Percentiles rank a stretch among this genome's conserved stretches.
These are phyloP conservation scores for Aviceda subcristata DNA, from an alignment of 2,113 vertebrate genomes.

Conservation along the genomic window DNA sequence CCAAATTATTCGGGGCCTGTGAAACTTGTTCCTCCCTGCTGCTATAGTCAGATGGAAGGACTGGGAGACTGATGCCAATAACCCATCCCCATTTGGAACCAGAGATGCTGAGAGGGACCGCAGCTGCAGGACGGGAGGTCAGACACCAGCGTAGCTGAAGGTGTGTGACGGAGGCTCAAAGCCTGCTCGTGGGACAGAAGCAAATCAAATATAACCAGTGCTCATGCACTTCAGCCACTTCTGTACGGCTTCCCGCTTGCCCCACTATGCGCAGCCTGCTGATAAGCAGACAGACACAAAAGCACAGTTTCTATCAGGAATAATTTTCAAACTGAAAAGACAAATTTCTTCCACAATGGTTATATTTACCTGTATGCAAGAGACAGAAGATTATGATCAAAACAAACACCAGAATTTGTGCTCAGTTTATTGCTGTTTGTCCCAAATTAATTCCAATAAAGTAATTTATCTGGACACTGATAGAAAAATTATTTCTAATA, in stretches of 20 bases:
- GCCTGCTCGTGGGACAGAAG: background rate
- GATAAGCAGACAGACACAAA: background rate
- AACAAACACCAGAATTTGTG: background rate
- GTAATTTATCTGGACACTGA: background rate
- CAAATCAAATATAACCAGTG: background rate
- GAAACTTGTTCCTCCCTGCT: background rate
- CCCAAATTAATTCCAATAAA: background rate
- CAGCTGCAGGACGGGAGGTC: background rate
- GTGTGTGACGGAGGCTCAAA: background rate
- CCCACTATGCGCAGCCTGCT: background rate
- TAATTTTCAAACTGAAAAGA: background rate
- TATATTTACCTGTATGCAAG: background rate
- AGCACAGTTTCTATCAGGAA: background rate
- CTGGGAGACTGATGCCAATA: background rate
- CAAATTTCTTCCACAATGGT: background rate
- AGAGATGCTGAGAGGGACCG: background rate
- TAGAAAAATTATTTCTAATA: background rate
- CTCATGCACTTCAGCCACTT: background rate
- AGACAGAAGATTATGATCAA: background rate
- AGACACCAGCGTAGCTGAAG: background rate
- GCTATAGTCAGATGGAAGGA: background rate
- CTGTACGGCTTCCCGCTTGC: background rate
- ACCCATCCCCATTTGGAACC: background rate
- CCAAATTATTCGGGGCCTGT: background rate
- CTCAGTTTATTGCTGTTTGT: background rate